A percentile compares a stretch with the other conserved stretches of the same genome.
These are phyloP conservation scores for Drosophila micromelanica DNA, from an alignment of 1,140 invertebrate species.

Conservation along the genomic window DNA sequence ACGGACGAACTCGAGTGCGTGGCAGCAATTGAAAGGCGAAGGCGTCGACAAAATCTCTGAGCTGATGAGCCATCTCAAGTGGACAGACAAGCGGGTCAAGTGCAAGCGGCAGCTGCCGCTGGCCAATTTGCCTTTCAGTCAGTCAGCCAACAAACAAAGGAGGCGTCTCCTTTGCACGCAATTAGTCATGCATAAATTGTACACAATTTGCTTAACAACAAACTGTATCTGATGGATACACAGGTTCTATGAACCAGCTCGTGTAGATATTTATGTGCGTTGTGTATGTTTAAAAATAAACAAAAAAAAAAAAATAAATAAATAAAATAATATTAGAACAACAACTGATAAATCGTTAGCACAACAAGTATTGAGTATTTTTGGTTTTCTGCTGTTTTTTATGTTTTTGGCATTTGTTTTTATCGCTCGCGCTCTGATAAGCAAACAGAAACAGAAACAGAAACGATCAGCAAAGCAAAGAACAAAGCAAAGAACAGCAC, in stretches of 20 bases:
- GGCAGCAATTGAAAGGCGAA: constrained; percentile 63
- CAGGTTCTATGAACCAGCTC: constrained; percentile 5
- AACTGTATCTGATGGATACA: constrained; percentile 42
- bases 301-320: no score
- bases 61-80: constrained; percentile 76
- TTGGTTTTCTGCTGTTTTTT: not conserved
- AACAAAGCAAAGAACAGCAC: not conserved
- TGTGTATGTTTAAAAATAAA: constrained; percentile 44
- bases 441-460: constrained; percentile 32
- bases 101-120: constrained; percentile 54
- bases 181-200: constrained; percentile 10
- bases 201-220: constrained; percentile 25
- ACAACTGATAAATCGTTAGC: constrained; percentile 18
- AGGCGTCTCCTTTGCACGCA: constrained; percentile 10
- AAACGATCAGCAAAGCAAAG: constrained; percentile 10
- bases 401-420: constrained; percentile 25
- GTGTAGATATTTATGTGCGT: not conserved
- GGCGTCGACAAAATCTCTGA: constrained; percentile 36
- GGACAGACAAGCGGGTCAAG: constrained; percentile 61
- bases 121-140: constrained; percentile 69
- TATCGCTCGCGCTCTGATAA: constrained; percentile 60
- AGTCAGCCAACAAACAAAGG: constrained; percentile 47
- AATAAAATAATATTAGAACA: constrained; percentile 7
- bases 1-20: constrained; percentile 48
- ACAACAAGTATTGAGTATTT: constrained; percentile 16